Base-by-base conservation (phyloP, 2,113 vertebrate species). In the Dicaeum eximium region DNA sequence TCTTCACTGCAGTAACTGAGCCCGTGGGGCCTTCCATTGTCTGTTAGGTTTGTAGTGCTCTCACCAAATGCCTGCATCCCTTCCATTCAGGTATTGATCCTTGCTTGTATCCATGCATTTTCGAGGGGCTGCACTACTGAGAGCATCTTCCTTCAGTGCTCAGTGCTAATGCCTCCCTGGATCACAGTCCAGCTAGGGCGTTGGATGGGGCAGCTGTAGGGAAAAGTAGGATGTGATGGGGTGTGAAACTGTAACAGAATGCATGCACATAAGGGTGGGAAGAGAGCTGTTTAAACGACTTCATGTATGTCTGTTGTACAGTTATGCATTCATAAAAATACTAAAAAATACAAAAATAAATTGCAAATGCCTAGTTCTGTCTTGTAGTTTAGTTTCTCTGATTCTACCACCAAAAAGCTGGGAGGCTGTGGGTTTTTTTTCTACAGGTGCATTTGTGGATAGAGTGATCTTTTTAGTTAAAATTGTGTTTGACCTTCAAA, bases 31-130 rank as follows among this genome's bases (percentile, higher is more conserved):
- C 40, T 79, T 74, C 16, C 4, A 0, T 53, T 88, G 45, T 51
- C 60, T 90, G 0, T 48, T 38, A 14, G 79, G 42, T 47, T 84
- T 67, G 2, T 42, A 38, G 47, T 48, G 48, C 48, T 79, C 33
- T 65, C 28, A 17, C 15, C 0, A 0, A 87, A 50, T 4, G 9
- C 40, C 24, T 70, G 18, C 31, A 1, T 12, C 22, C 22, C 58
- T 90, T 79, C 45, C 0, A 0, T 74, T 85, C 28, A 8, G 0
- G 5, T 91, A 60, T 33, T 17, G 65, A 84, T 78, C 45, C 3
- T 18, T 56, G 24, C 1, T 2, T n/a, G 11, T 24, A 38, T 71
- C 19, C 47, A 8, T 0, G 0, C 9, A 0, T 79, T 86, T 57
- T 61, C 9, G 2, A 5, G 58, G 58, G 50, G 28, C 28, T 45